These are phyloP conservation scores for Esox niger DNA, from an alignment of 2,113 vertebrate genomes.

Conservation along the genomic window DNA sequence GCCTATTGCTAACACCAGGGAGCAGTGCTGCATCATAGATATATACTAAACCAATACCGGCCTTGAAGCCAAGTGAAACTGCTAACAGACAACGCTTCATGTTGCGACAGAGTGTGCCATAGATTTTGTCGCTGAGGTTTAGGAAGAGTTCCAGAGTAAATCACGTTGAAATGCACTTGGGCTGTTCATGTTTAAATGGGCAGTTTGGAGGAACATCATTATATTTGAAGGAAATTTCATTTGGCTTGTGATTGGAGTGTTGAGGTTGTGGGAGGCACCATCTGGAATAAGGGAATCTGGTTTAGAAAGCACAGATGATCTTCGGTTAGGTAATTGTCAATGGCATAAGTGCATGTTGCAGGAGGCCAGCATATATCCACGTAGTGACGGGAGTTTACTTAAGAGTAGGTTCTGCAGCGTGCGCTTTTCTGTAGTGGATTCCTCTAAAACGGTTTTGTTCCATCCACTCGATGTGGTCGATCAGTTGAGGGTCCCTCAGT, in stretches of 20 bases:
- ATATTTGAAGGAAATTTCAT: background rate
- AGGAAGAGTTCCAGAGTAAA: constrained; percentile 43
- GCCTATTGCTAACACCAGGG: background rate
- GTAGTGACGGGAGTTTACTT: no score
- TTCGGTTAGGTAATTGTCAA: background rate
- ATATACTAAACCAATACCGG: no score
- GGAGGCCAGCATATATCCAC: no score
- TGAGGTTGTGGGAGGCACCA: background rate
- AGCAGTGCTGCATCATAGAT: background rate
- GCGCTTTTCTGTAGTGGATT: no score
- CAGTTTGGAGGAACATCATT: constrained; percentile 23
- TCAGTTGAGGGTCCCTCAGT: no score
- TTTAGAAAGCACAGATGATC: background rate
- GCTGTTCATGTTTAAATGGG: constrained; percentile 32
- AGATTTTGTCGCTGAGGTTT: constrained; percentile 29
- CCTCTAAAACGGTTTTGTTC: no score
- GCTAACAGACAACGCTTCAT: constrained; percentile 12
- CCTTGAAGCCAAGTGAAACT: background rate
- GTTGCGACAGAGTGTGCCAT: constrained; percentile 16
- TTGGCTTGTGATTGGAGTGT: background rate
- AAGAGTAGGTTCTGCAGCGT: no score
- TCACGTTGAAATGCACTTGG: constrained; percentile 32
- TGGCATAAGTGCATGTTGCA: no score
- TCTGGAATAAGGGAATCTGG: background rate
- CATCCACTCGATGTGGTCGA: no score